Conservation (phyloP, 2,888 invertebrate species). For the Teleogryllus oceanicus region DNA sequence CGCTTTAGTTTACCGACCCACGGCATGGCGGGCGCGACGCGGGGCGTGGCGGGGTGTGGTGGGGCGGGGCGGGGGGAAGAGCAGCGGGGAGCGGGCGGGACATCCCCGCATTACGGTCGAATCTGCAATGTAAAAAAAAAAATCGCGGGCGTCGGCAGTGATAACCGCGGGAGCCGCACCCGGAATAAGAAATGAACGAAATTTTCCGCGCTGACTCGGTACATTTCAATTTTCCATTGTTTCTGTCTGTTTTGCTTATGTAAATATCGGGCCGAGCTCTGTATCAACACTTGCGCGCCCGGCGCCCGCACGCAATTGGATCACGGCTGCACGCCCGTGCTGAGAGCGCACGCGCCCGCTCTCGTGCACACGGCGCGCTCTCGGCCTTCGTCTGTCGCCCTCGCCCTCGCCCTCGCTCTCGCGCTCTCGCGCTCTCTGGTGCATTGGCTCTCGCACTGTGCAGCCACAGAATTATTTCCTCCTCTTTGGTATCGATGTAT, state of each 20-base stretch:
- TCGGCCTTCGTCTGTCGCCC: no score
- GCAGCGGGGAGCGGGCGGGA: background rate
- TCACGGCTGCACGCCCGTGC: background rate
- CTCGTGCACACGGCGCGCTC: background rate
- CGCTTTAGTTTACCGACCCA: background rate
- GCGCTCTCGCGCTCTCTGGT: no score
- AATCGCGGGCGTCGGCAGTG: background rate
- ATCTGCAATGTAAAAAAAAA: conserved; percentile 18
- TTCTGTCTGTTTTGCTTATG: conserved; percentile 18
- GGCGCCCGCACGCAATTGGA: background rate
- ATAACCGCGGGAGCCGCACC: conserved; percentile 18
- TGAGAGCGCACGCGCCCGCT: background rate
- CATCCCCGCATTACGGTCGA: background rate
- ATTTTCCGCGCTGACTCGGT: conserved; percentile 9
- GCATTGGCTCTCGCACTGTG: no score
- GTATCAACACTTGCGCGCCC: background rate
- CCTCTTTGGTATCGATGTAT: no score
- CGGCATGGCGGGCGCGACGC: background rate
- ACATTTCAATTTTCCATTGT: conserved; percentile 18
- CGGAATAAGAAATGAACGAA: conserved; percentile 18
- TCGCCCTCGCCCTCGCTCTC: no score
- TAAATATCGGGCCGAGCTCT: background rate
- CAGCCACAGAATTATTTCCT: no score
- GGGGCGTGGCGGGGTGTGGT: background rate
- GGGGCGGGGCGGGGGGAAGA: background rate